Conservation (phyloP, 2,797 vertebrate genomes). For the Hybognathus amarus region DNA sequence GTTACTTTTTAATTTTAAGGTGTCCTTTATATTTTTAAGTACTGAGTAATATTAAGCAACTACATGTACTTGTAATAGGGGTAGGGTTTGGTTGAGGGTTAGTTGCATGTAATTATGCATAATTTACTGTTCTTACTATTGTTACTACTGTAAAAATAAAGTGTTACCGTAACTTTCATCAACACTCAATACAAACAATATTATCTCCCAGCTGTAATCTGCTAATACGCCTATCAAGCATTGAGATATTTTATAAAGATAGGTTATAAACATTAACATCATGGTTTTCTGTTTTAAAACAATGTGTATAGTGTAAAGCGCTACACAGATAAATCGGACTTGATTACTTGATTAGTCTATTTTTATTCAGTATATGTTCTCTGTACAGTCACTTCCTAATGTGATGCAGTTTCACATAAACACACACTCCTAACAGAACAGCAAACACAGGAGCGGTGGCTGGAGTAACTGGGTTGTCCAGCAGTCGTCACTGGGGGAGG, state of each 20-base stretch:
- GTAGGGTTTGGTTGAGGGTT: too few species aligned
- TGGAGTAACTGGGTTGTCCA: slow-evolving; percentile 72
- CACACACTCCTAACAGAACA: slow-evolving; percentile 54
- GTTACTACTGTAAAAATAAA: too few species aligned
- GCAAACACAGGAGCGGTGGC: slow-evolving; percentile 53
- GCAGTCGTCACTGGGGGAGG: slow-evolving; percentile 67
- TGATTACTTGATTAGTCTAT: neutral
- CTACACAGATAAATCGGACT: neutral
- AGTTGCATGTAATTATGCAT: too few species aligned
- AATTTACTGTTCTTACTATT: too few species aligned
- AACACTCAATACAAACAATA: neutral
- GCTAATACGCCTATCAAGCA: neutral
- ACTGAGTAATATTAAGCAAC: too few species aligned
- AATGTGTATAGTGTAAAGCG: neutral
- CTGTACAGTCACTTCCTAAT: slow-evolving; percentile 71
- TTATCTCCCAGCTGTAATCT: neutral
- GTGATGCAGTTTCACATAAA: slow-evolving; percentile 44
- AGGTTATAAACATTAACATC: neutral
- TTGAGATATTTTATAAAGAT: neutral
- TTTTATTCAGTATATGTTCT: neutral
- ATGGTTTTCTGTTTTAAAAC: neutral
- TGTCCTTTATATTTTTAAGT: too few species aligned
- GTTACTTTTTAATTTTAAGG: too few species aligned
- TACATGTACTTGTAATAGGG: too few species aligned
- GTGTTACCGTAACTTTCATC: neutral